Evolutionary conservation across 2,888 invertebrate species (phyloP), one percentile per base, ranked within the genome.

Genomic region (Molorchus minor): DNA sequence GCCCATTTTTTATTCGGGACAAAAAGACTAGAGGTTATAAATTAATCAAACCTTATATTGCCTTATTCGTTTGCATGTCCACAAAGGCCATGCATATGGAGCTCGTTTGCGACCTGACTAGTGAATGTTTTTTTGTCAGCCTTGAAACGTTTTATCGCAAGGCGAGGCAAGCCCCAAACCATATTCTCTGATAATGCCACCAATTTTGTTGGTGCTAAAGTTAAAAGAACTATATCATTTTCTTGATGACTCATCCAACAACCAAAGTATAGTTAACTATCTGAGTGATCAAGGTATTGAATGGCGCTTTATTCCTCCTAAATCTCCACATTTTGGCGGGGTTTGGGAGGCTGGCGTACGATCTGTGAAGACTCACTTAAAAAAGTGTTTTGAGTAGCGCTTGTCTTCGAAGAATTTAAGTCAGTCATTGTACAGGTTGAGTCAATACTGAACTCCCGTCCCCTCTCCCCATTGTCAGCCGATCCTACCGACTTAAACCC

Each of bases 381-480:
- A 1, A 7, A n/a, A 5, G 8, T n/a, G 30, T 30, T n/a, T 30
- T 30, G 30, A 7, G 30, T 2, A 30, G 12, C 8, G 30, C 30
- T 12, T 30, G 2, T 30, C 35, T 35, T 30, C 12, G 30, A 30
- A 10, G 30, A 30, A 10, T 30, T 4, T 30, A 30, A 30, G 10
- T 12, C 5, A 3, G 10, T 30, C 10, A 30, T 30, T 12, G 12
- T 30, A 3, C 30, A 30, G 10, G 30, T 30, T 30, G 30, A 30
- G 12, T 30, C 30, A 12, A 12, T 10, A 12, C 12, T 30, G 12
- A 30, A 30, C 12, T 10, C 10, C 2, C 15, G 66, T 7, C 62
- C 62, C 2, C 29, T 64, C 13, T 43, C 29, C 13, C 57, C 59
- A 10, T 2, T 56, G 17, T 45, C 64, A 20, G 7, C 40, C 47